Percentiles rank a stretch among this genome's conserved stretches.
These are phyloP conservation scores for Bombus superbus DNA, from an alignment of 1,140 invertebrate species.

Conservation along the genomic window DNA sequence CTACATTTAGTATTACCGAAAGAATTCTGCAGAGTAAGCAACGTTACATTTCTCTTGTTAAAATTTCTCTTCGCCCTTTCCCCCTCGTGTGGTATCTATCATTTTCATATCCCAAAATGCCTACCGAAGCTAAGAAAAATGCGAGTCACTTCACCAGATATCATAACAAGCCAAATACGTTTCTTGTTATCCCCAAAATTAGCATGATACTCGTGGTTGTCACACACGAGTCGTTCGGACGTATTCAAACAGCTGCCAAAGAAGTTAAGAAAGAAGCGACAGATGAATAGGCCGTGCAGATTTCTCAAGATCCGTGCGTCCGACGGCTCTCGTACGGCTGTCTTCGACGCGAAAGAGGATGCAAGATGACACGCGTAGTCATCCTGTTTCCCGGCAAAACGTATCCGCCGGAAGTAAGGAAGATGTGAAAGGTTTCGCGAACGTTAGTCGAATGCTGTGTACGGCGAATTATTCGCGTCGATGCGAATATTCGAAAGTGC, in stretches of 20 bases:
- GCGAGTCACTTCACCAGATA: background rate
- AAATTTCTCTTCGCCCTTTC: too few relatives aligned
- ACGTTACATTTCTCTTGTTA: too few relatives aligned
- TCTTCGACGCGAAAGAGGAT: slow-evolving; percentile 39
- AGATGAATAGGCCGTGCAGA: slow-evolving; percentile 20
- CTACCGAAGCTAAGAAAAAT: too few relatives aligned
- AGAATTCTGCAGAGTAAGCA: too few relatives aligned
- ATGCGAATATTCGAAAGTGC: slow-evolving; percentile 58
- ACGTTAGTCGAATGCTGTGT: background rate
- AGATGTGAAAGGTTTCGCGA: slow-evolving; percentile 36
- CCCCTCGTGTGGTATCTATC: background rate
- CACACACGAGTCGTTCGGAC: background rate
- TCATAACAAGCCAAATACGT: background rate
- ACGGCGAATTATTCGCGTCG: slow-evolving; percentile 36
- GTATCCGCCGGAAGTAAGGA: slow-evolving; percentile 55
- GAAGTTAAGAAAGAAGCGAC: background rate
- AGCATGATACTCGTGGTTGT: background rate
- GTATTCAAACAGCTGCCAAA: background rate
- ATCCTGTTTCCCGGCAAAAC: slow-evolving; percentile 28
- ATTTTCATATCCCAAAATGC: background rate
- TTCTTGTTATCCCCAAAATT: background rate
- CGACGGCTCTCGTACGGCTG: background rate
- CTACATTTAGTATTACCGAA: too few relatives aligned
- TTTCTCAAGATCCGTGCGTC: slow-evolving; percentile 24
- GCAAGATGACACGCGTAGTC: slow-evolving; percentile 50